phyloP scores from a whole-genome alignment of 2,888 invertebrate species.

The Cryptophagus acutangulus region DNA sequence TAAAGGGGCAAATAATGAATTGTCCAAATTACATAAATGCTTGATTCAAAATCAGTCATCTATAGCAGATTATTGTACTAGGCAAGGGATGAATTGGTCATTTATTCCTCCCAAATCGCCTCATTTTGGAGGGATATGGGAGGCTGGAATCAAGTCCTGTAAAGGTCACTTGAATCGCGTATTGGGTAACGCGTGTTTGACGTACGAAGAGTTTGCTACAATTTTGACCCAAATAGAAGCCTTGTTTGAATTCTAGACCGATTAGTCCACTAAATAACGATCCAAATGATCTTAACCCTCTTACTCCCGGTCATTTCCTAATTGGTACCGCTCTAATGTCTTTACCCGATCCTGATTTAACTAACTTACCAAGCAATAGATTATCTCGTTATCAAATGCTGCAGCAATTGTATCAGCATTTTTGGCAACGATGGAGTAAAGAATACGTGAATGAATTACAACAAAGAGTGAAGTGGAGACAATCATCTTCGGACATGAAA shows the following conservation, averaged over 20 bases:
- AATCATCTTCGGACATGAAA: too few species aligned
- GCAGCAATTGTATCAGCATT: too few species aligned
- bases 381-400: too few species aligned
- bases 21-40: background rate
- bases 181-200: background rate
- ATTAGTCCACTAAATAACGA: background rate
- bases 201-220: background rate
- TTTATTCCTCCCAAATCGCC: background rate
- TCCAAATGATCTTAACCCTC: background rate
- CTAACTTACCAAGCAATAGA: too few species aligned
- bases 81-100: background rate
- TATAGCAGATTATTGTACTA: background rate
- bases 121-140: background rate
- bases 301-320: background rate
- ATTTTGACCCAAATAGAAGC: background rate
- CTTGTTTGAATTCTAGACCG: background rate
- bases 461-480: too few species aligned
- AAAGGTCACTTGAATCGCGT: background rate
- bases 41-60: background rate
- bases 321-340: too few species aligned
- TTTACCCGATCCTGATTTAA: too few species aligned
- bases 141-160: slow-evolving; percentile 1
- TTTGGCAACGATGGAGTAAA: too few species aligned
- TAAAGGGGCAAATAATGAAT: slow-evolving; percentile 10
- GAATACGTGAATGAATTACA: too few species aligned